phyloP scores from a whole-genome alignment of 1,140 invertebrate species.

The Pseudomyrmex gracilis region DNA sequence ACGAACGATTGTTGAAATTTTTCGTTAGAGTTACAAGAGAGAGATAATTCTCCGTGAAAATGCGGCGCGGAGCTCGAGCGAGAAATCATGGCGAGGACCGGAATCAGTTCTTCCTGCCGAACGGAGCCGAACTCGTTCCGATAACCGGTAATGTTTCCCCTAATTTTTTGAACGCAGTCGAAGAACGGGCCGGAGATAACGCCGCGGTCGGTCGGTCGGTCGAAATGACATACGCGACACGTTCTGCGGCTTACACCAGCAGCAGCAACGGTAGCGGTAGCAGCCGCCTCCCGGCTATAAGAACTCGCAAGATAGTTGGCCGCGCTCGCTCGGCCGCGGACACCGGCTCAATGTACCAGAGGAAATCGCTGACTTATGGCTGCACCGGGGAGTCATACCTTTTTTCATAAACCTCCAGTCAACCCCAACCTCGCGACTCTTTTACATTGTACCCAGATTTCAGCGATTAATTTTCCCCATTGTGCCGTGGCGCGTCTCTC shows the following conservation, averaged over 20 bases:
- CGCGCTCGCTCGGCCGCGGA: conserved; percentile 58
- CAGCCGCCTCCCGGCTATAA: conserved; percentile 43
- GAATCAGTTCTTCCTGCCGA: conserved; percentile 69
- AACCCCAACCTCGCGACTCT: conserved; percentile 79
- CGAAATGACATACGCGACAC: conserved; percentile 80
- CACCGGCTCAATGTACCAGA: conserved; percentile 80
- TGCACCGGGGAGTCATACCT: conserved; percentile 77
- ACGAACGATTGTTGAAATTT: too few relatives aligned
- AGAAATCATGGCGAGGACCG: conserved; percentile 41
- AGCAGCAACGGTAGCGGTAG: conserved; percentile 35
- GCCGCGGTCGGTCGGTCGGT: conserved; percentile 54
- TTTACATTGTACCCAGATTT: conserved; percentile 85
- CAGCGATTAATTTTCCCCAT: conserved; percentile 84
- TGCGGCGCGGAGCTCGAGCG: conserved; percentile 11
- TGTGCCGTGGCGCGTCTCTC: conserved; percentile 74
- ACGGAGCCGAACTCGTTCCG: conserved; percentile 66
- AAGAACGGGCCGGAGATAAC: conserved; percentile 79
- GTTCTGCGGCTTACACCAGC: conserved; percentile 68
- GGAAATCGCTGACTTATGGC: conserved; percentile 82
- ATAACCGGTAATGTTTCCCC: conserved; percentile 77
- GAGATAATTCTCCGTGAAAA: conserved; percentile 1
- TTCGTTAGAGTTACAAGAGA: background rate
- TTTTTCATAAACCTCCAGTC: conserved; percentile 81
- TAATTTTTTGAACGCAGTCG: conserved; percentile 77
- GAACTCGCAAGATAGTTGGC: conserved; percentile 70